These are phyloP conservation scores for Guaruba guarouba DNA, from an alignment of 2,113 vertebrate genomes.

Conservation along the genomic window DNA sequence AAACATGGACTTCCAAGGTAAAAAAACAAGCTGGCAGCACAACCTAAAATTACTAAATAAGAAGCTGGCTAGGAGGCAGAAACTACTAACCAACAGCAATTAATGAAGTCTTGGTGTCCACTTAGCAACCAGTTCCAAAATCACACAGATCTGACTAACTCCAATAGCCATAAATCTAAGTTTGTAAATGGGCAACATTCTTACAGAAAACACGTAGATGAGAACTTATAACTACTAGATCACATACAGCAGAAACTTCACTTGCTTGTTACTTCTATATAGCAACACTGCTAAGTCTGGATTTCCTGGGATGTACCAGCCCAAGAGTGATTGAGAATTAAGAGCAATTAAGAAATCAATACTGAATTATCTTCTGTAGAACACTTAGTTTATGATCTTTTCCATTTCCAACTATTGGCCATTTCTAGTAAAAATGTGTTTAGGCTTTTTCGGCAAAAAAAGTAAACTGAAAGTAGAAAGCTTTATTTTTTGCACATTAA, in stretches of 20 bases:
- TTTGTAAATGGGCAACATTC: not conserved
- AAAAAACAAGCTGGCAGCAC: not conserved
- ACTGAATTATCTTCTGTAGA: not conserved
- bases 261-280: not conserved
- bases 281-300: not conserved
- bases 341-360: not conserved
- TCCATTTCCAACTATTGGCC: not conserved
- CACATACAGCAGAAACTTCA: not conserved
- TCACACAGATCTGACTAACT: not conserved
- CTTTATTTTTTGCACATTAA: not conserved
- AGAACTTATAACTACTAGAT: not conserved
- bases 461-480: not conserved
- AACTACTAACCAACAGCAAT: not conserved
- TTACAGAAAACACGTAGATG: not conserved
- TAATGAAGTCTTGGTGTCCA: not conserved
- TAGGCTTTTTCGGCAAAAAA: not conserved
- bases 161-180: not conserved
- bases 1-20: rapidly evolving
- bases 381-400: not conserved
- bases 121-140: not conserved
- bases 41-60: not conserved
- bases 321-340: not conserved
- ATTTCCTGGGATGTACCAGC: not conserved
- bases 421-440: not conserved
- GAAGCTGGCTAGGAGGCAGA: not conserved